Conservation (phyloP, 2,113 vertebrate species). For the Rostratula benghalensis region DNA sequence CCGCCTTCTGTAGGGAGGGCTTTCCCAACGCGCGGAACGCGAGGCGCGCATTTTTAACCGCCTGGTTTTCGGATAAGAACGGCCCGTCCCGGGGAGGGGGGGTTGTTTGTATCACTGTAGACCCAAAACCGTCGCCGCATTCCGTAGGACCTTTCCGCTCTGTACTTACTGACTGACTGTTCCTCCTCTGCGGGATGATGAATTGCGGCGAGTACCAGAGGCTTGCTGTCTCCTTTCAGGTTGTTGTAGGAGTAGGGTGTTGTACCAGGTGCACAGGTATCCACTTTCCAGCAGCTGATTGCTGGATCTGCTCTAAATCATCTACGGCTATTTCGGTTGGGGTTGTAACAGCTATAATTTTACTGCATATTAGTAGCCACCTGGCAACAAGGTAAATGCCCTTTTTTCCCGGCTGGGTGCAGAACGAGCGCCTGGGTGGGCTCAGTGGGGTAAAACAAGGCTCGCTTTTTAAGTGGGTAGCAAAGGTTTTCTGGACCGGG, state of each 20-base stretch:
- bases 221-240: constrained; percentile 40
- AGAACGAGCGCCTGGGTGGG: neutral
- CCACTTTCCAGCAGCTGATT: constrained; percentile 66
- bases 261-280: constrained; percentile 37
- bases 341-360: constrained; percentile 72
- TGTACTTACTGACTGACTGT: constrained; percentile 44
- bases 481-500: neutral
- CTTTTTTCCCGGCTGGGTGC: constrained; percentile 57
- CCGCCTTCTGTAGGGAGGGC: neutral
- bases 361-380: constrained; percentile 72
- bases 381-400: constrained; percentile 68
- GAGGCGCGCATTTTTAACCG: neutral
- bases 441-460: neutral
- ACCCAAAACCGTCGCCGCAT: neutral
- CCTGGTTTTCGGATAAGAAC: neutral
- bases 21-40: neutral
- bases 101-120: neutral
- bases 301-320: constrained; percentile 64
- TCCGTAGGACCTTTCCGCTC: neutral
- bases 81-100: neutral
- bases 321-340: constrained; percentile 66
- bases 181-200: constrained; percentile 42
- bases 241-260: constrained; percentile 47
- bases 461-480: neutral
- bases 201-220: constrained; percentile 22